A percentile compares a stretch with the other conserved stretches of the same genome.
phyloP scores from a whole-genome alignment of 2,113 vertebrate species.

The Lates calcarifer region DNA sequence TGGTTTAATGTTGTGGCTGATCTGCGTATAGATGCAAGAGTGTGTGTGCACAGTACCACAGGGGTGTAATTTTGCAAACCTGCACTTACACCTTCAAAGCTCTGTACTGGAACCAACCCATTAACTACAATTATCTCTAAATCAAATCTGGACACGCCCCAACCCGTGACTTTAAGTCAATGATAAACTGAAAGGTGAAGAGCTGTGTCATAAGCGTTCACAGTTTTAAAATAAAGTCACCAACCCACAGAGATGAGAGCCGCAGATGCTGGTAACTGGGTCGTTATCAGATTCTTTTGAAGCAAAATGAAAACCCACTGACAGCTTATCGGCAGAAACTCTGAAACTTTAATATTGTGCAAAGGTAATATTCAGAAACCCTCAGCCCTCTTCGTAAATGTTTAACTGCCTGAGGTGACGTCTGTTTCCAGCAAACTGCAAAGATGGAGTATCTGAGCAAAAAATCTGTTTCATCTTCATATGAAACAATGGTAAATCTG shows the following conservation, averaged over 20 bases:
- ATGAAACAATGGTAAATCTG: too few species aligned
- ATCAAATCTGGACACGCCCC: neutral
- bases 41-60: neutral
- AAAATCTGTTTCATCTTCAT: too few species aligned
- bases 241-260: neutral
- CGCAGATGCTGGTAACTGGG: neutral
- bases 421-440: neutral
- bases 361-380: slow-evolving; percentile 3
- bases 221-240: neutral
- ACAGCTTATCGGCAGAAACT: neutral
- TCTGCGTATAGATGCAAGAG: too few species aligned
- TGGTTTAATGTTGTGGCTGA: too few species aligned
- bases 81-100: neutral
- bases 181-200: neutral
- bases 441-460: neutral
- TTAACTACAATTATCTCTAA: neutral
- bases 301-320: neutral
- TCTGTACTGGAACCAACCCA: neutral
- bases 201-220: too few species aligned
- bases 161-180: too few species aligned
- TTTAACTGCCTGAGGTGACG: neutral
- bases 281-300: slow-evolving; percentile 1
- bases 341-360: neutral
- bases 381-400: neutral
- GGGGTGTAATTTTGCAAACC: neutral